Evolutionary conservation across 1,140 invertebrate genomes (phyloP).

Genomic region (Eriosoma lanigerum): DNA sequence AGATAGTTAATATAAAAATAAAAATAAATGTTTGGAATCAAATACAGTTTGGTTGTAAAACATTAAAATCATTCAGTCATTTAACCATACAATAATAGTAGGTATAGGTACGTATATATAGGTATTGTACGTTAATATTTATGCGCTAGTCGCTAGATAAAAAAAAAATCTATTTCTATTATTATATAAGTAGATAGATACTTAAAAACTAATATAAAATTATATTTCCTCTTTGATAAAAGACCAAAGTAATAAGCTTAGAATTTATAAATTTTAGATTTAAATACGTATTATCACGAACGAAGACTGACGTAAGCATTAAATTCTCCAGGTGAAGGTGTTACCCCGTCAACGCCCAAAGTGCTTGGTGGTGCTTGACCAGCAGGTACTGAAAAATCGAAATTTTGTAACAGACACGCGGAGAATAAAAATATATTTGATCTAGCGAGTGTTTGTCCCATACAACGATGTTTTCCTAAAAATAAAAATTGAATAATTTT

Average conservation of each 20-base stretch:
- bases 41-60: conserved; percentile 18
- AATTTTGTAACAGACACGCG: conserved; percentile 75
- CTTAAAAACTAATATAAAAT: neutral
- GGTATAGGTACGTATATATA: too few relatives aligned
- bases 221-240: neutral
- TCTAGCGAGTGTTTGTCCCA: conserved; percentile 80
- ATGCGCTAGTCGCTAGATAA: neutral
- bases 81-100: neutral
- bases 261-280: neutral
- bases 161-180: neutral
- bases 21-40: conserved; percentile 5
- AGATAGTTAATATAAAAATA: too few relatives aligned
- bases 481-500: conserved; percentile 20
- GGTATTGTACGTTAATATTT: neutral
- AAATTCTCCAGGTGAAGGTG: conserved; percentile 71
- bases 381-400: conserved; percentile 67
- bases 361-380: conserved; percentile 67
- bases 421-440: conserved; percentile 84
- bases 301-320: conserved; percentile 66
- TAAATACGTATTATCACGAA: conserved; percentile 12
- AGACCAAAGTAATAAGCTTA: neutral
- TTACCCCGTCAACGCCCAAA: conserved; percentile 71
- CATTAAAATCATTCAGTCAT: conserved; percentile 7
- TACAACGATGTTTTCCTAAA: conserved; percentile 76
- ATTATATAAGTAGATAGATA: neutral